These are phyloP conservation scores for Hedya salicella DNA, from an alignment of 2,888 invertebrate species.

Conservation along the genomic window DNA sequence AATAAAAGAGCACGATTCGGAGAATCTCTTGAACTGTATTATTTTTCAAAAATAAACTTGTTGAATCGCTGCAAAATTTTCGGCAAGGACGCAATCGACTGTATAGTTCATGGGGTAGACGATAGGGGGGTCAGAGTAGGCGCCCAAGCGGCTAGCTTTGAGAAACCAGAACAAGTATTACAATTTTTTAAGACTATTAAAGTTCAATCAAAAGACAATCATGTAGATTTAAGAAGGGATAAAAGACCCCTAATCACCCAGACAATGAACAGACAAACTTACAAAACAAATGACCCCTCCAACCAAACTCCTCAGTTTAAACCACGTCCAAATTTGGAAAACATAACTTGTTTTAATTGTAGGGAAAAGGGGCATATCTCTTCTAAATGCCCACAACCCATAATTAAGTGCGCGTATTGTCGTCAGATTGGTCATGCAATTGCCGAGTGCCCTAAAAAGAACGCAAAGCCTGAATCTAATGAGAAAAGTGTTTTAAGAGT, in stretches of 20 bases:
- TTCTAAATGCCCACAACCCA: slow-evolving; percentile 33
- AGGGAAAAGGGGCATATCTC: slow-evolving; percentile 40
- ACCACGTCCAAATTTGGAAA: background rate
- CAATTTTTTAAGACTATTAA: no score
- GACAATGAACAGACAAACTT: no score
- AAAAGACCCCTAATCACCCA: background rate
- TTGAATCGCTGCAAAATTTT: background rate
- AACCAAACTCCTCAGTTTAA: background rate
- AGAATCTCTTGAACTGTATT: slow-evolving; percentile 23
- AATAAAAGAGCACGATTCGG: background rate
- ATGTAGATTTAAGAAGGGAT: background rate
- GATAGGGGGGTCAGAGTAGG: background rate
- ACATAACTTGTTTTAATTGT: slow-evolving; percentile 36
- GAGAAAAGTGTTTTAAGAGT: no score
- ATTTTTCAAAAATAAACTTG: slow-evolving; percentile 24
- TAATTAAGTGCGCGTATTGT: background rate
- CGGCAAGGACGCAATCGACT: background rate
- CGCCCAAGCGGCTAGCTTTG: background rate
- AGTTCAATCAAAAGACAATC: no score
- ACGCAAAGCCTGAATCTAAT: no score
- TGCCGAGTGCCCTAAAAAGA: background rate
- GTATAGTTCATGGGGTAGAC: background rate
- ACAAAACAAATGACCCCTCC: no score
- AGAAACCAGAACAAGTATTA: background rate
- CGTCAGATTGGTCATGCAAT: background rate